Evolutionary conservation across 2,113 vertebrate species (phyloP).

Genomic region (Leucosticte australis): DNA sequence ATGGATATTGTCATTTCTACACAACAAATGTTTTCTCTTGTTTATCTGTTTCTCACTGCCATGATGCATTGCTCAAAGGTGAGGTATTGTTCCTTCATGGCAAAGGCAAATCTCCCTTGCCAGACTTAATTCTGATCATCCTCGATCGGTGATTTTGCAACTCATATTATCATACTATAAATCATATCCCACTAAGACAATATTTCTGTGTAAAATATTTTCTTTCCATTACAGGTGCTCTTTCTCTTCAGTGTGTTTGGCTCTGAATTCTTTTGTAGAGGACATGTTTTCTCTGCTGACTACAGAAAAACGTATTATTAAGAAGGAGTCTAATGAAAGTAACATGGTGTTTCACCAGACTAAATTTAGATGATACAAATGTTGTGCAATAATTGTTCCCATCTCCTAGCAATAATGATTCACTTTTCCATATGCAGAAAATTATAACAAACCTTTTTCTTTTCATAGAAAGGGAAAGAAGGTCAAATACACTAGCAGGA

Average conservation of each 20-base stretch:
- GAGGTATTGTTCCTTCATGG: background rate
- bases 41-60: background rate
- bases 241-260: background rate
- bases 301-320: background rate
- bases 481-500: background rate
- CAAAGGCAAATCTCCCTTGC: background rate
- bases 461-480: background rate
- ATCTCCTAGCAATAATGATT: background rate
- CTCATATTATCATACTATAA: background rate
- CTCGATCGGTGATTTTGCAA: background rate
- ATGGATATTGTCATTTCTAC: background rate
- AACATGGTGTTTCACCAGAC: background rate
- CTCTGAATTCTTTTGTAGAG: background rate
- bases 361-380: background rate
- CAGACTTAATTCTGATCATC: background rate
- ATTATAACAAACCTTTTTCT: background rate
- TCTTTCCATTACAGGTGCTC: background rate
- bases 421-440: background rate
- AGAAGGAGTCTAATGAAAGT: background rate
- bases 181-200: background rate
- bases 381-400: background rate
- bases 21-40: background rate
- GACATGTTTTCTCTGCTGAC: background rate
- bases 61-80: background rate
- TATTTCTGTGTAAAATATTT: background rate